Evolutionary conservation across 2,797 vertebrate genomes (phyloP).

Genomic region (Chrosomus eos): DNA sequence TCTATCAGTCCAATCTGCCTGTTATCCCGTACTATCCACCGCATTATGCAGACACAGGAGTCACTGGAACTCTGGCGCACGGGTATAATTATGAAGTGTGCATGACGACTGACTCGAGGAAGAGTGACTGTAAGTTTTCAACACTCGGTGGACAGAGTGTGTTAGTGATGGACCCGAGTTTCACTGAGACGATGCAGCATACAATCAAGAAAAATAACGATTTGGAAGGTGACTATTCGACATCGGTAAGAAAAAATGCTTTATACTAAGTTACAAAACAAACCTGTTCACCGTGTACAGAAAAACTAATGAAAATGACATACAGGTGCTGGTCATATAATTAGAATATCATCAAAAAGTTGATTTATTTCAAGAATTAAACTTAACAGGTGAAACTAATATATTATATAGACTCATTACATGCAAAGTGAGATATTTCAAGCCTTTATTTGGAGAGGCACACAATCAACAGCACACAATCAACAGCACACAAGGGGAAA

Average conservation of each 20-base stretch:
- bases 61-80: constrained; percentile 51
- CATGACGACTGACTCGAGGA: constrained; percentile 54
- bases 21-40: constrained; percentile 60
- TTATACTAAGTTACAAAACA: not conserved
- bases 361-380: too few species aligned
- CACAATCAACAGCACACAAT: too few species aligned
- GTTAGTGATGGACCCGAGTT: constrained; percentile 19
- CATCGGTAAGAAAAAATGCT: not conserved
- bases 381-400: too few species aligned
- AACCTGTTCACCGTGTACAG: not conserved
- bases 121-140: constrained; percentile 47
- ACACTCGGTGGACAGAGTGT: constrained; percentile 31
- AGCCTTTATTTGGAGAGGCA: too few species aligned
- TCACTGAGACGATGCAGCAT: not conserved
- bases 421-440: too few species aligned
- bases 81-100: constrained; percentile 52
- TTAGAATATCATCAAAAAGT: too few species aligned
- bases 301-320: not conserved
- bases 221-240: not conserved
- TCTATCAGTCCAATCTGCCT: constrained; percentile 51
- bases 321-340: too few species aligned
- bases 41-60: constrained; percentile 49
- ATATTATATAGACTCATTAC: too few species aligned
- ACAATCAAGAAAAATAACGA: not conserved
- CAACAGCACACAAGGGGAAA: too few species aligned